phyloP scores from a whole-genome alignment of 2,888 invertebrate genomes.

The Sarcophaga subvicina region DNA sequence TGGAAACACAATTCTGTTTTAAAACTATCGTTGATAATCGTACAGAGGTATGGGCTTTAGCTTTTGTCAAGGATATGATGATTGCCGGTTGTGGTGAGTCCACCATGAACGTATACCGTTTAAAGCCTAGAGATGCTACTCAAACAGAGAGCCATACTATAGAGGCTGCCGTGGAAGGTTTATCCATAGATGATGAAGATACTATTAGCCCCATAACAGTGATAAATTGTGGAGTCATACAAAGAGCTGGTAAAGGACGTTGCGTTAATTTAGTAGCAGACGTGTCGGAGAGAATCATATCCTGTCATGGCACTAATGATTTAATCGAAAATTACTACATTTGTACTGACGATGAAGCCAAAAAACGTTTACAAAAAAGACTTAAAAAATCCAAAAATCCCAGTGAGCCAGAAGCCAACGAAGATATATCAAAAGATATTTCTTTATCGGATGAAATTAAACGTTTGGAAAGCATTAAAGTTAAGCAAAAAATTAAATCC shows the following conservation, averaged over 20 bases:
- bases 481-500: constrained; percentile 87
- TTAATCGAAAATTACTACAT: constrained; percentile 92
- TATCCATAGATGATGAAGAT: constrained; percentile 79
- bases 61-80: constrained; percentile 89
- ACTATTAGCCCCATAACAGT: constrained; percentile 86
- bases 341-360: constrained; percentile 89
- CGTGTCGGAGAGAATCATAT: constrained; percentile 87
- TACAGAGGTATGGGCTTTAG: constrained; percentile 94
- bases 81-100: constrained; percentile 94
- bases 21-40: constrained; percentile 95
- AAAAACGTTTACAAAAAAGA: constrained; percentile 87
- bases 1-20: constrained; percentile 97
- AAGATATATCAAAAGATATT: constrained; percentile 79
- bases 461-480: constrained; percentile 86
- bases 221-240: constrained; percentile 89
- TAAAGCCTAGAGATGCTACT: constrained; percentile 83
- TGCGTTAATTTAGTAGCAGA: constrained; percentile 90
- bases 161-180: constrained; percentile 80
- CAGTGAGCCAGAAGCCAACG: constrained; percentile 75
- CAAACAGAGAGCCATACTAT: constrained; percentile 83
- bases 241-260: constrained; percentile 90
- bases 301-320: constrained; percentile 92
- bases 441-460: constrained; percentile 89
- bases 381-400: constrained; percentile 87
- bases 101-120: constrained; percentile 92